phyloP scores from a whole-genome alignment of 1,140 invertebrate genomes.

The Ctenoplectra terminalis region DNA sequence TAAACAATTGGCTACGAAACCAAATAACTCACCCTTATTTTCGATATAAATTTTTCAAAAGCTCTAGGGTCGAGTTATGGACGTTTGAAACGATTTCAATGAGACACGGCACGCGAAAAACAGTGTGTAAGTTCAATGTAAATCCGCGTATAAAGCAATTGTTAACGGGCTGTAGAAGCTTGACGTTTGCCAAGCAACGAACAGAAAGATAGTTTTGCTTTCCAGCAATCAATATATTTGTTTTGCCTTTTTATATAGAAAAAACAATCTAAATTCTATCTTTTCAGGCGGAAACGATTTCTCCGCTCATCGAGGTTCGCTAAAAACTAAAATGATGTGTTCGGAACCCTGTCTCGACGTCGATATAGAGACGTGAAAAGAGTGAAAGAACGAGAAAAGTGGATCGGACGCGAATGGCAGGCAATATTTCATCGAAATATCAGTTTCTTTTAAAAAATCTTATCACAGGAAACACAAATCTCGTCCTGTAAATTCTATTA shows the following conservation, averaged over 20 bases:
- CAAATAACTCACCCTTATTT: background rate
- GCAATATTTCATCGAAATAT: slow-evolving; percentile 14
- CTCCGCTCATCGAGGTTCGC: background rate
- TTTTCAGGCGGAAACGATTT: background rate
- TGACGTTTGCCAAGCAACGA: background rate
- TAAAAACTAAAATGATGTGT: background rate
- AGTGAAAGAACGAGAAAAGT: background rate
- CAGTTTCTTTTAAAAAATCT: background rate
- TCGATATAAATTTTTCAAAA: background rate
- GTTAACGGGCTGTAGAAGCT: background rate
- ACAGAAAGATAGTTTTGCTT: background rate
- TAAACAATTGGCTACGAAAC: too few species aligned
- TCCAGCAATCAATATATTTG: too few species aligned
- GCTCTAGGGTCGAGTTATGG: too few species aligned
- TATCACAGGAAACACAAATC: too few species aligned
- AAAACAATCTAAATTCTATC: background rate
- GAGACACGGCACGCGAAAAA: background rate
- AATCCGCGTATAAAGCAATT: background rate
- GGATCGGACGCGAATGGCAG: background rate
- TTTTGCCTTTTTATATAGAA: too few species aligned
- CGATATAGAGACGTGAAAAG: background rate
- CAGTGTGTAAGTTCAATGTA: background rate
- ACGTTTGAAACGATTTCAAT: background rate
- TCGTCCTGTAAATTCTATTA: too few species aligned
- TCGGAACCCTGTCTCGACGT: background rate